phyloP scores from a whole-genome alignment of 2,888 invertebrate genomes.

The Cylloceria caligata region DNA sequence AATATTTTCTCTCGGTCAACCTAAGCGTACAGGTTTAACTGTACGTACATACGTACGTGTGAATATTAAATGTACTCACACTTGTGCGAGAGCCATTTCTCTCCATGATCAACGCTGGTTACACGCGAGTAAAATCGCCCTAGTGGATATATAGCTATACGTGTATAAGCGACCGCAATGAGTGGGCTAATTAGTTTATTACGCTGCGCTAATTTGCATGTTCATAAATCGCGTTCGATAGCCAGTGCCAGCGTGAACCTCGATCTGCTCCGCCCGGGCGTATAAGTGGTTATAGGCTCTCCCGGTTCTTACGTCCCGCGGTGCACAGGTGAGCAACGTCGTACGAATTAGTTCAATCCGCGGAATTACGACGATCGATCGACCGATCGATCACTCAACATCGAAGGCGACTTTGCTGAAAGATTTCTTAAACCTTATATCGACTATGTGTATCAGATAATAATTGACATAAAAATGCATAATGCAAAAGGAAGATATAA shows the following conservation, averaged over 20 bases:
- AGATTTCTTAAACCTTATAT: constrained; percentile 18
- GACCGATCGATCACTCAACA: constrained; percentile 47
- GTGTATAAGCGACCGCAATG: constrained; percentile 72
- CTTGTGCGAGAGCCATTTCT: background rate
- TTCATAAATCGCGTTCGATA: constrained; percentile 75
- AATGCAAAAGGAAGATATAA: constrained; percentile 12
- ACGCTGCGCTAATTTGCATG: constrained; percentile 78
- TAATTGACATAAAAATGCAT: constrained; percentile 15
- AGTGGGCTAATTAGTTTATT: constrained; percentile 81
- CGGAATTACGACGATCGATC: constrained; percentile 46
- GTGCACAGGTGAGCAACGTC: constrained; percentile 28
- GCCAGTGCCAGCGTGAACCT: constrained; percentile 48
- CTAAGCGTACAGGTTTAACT: background rate
- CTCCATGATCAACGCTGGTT: constrained; percentile 29
- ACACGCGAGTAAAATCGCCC: constrained; percentile 11
- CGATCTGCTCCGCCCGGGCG: background rate
- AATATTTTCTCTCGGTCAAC: too few species aligned
- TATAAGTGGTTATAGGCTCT: constrained; percentile 4
- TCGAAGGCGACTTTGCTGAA: constrained; percentile 20
- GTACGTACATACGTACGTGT: background rate
- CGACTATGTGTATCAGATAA: background rate
- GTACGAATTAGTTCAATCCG: constrained; percentile 47
- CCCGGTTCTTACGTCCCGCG: constrained; percentile 25
- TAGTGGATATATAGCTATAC: constrained; percentile 6
- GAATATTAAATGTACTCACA: background rate